These are phyloP conservation scores for Pilophorus perplexus DNA, from an alignment of 2,888 invertebrate genomes.

Conservation along the genomic window DNA sequence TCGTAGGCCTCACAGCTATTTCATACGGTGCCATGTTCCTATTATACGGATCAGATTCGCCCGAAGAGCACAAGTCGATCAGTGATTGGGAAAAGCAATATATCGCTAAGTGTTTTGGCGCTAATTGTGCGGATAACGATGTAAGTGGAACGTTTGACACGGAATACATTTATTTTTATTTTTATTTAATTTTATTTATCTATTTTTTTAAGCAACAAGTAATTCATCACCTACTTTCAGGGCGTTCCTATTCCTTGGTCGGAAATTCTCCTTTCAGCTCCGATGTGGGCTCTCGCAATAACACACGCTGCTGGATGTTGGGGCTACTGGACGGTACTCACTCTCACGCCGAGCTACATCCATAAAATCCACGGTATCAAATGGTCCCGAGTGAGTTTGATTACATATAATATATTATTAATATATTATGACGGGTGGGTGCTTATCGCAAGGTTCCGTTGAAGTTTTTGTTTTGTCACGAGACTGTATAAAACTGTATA, in stretches of 20 bases:
- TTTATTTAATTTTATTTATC: too few relatives aligned
- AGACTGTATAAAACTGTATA: too few relatives aligned
- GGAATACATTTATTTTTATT: too few relatives aligned
- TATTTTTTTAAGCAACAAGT: too few relatives aligned
- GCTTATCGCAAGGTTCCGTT: too few relatives aligned
- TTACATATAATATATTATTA: too few relatives aligned
- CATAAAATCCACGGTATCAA: constrained; percentile 67
- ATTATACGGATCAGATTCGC: constrained; percentile 14
- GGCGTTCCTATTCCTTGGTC: constrained; percentile 68
- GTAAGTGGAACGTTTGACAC: too few relatives aligned
- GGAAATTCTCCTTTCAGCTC: constrained; percentile 62
- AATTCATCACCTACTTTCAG: constrained; percentile 53
- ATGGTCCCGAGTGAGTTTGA: constrained; percentile 20
- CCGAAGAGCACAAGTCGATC: constrained; percentile 24
- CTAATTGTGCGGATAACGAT: constrained; percentile 14
- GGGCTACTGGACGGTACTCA: constrained; percentile 80
- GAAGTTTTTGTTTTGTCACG: too few relatives aligned
- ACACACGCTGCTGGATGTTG: constrained; percentile 74
- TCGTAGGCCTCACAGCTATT: constrained; percentile 8
- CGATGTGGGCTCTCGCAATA: constrained; percentile 68
- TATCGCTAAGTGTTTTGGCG: constrained; percentile 28
- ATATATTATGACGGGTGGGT: too few relatives aligned
- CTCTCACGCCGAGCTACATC: constrained; percentile 79
- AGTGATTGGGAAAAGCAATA: constrained; percentile 29
- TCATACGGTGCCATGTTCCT: constrained; percentile 1